These are phyloP conservation scores for Rostratula benghalensis DNA, from an alignment of 2,113 vertebrate genomes.

Conservation along the genomic window DNA sequence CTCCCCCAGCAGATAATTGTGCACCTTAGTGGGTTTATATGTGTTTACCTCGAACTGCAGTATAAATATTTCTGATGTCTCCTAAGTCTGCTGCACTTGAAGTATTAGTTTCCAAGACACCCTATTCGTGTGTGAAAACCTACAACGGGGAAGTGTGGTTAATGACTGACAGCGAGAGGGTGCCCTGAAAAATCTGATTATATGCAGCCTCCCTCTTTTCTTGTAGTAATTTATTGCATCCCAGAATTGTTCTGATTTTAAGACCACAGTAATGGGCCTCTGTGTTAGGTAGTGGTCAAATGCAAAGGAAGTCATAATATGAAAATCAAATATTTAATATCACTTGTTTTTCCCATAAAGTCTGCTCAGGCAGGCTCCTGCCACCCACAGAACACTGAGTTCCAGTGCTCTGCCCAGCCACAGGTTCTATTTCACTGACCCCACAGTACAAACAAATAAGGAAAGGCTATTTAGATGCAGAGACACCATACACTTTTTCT, in stretches of 20 bases:
- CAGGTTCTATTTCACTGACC: not conserved
- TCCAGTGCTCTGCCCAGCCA: not conserved
- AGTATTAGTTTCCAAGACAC: not conserved
- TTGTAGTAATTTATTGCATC: not conserved
- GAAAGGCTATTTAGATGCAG: not conserved
- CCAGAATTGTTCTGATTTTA: not conserved
- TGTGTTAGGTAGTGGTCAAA: not conserved
- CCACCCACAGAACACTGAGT: not conserved
- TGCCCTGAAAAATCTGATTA: not conserved
- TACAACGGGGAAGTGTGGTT: not conserved
- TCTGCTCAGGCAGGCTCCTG: not conserved
- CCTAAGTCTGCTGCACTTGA: not conserved
- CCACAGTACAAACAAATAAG: rapidly evolving
- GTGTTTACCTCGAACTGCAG: not conserved
- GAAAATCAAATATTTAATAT: not conserved
- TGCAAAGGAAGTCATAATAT: not conserved
- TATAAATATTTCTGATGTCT: not conserved
- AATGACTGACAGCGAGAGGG: not conserved
- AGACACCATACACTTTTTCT: not conserved
- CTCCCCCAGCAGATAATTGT: not conserved
- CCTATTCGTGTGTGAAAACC: not conserved
- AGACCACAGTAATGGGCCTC: not conserved
- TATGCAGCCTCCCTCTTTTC: not conserved
- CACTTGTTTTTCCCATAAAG: not conserved
- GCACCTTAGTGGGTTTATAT: not conserved